These are phyloP conservation scores for Progne subis DNA, from an alignment of 2,113 vertebrate genomes.

Conservation along the genomic window DNA sequence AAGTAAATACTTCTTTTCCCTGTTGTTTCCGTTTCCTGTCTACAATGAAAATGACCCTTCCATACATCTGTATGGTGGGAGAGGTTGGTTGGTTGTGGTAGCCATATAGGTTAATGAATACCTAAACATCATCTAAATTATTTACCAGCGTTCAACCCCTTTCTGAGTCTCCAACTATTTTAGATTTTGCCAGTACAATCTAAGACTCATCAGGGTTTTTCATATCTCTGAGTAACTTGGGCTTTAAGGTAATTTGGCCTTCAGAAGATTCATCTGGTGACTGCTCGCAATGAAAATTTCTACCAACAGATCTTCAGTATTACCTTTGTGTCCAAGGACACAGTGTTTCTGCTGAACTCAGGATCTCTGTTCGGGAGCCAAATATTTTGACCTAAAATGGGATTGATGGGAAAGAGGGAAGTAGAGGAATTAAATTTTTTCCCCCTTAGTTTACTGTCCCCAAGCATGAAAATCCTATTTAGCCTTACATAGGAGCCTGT, in stretches of 20 bases:
- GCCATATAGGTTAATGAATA: neutral
- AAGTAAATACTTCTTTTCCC: neutral
- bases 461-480: constrained; percentile 17
- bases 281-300: neutral
- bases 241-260: neutral
- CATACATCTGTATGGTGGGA: neutral
- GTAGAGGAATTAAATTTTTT: neutral
- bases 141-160: neutral
- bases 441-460: neutral
- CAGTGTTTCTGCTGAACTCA: constrained; percentile 19
- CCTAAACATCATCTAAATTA: neutral
- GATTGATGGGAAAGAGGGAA: constrained; percentile 32
- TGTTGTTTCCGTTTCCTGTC: neutral
- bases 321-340: constrained; percentile 26
- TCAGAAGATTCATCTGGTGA: neutral
- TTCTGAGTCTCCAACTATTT: neutral
- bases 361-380: constrained; percentile 36
- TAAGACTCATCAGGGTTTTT: neutral
- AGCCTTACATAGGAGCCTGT: neutral
- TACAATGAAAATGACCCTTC: neutral
- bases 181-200: neutral
- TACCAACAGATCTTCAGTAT: constrained; percentile 4
- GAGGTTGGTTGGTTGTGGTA: neutral
- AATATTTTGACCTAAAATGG: constrained; percentile 43
- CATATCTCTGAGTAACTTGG: neutral